These are phyloP conservation scores for Lanistes nyassanus DNA, from an alignment of 1,140 invertebrate species.

Conservation along the genomic window DNA sequence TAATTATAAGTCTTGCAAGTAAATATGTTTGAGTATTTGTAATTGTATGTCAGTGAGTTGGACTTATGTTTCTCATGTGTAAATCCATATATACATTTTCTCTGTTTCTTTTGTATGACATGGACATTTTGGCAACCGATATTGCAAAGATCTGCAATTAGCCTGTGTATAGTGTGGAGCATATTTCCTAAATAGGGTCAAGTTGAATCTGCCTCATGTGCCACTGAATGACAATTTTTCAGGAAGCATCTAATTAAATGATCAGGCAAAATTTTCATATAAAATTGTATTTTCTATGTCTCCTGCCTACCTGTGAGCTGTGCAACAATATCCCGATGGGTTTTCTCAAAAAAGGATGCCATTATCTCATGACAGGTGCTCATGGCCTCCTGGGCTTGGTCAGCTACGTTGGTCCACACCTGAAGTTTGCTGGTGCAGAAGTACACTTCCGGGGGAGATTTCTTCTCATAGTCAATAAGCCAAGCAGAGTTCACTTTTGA, in stretches of 20 bases:
- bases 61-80: too few species aligned
- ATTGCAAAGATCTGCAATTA: too few species aligned
- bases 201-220: too few species aligned
- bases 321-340: constrained; percentile 53
- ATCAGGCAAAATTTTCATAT: not conserved
- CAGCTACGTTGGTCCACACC: constrained; percentile 59
- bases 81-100: too few species aligned
- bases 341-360: constrained; percentile 53
- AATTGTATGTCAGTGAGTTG: too few species aligned
- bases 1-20: too few species aligned
- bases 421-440: constrained; percentile 60
- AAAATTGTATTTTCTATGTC: too few species aligned
- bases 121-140: too few species aligned
- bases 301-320: constrained; percentile 58
- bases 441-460: constrained; percentile 45
- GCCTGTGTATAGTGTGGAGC: too few species aligned
- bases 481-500: constrained; percentile 59
- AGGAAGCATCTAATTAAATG: not conserved
- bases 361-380: constrained; percentile 42
- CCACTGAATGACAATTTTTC: not conserved
- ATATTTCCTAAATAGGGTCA: too few species aligned
- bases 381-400: constrained; percentile 56
- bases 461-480: constrained; percentile 48
- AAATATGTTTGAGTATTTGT: too few species aligned
- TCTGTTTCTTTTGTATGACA: too few species aligned